Evolutionary conservation across 2,113 vertebrate genomes (phyloP).

Genomic region (Thalassoma bifasciatum): DNA sequence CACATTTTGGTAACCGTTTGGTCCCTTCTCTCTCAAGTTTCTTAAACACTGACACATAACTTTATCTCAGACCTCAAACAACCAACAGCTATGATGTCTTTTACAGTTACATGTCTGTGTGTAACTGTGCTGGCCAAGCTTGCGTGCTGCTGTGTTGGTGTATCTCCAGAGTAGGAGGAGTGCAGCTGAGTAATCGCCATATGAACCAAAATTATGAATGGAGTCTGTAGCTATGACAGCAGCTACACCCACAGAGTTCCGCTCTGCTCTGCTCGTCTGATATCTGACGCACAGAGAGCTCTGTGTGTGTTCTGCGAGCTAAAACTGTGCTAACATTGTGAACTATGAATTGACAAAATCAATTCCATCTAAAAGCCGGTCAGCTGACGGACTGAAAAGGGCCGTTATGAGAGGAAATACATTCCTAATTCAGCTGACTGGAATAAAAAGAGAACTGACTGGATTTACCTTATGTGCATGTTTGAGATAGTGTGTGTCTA

Average conservation of each 20-base stretch:
- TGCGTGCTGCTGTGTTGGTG: constrained; percentile 62
- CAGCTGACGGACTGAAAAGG: constrained; percentile 67
- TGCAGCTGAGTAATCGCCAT: constrained; percentile 78
- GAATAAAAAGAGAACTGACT: constrained; percentile 40
- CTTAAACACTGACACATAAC: not conserved
- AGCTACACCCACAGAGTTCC: constrained; percentile 78
- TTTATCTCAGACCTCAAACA: not conserved
- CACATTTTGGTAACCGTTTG: not conserved
- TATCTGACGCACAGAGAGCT: constrained; percentile 76
- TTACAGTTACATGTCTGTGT: constrained; percentile 30
- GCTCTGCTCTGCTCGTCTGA: constrained; percentile 57
- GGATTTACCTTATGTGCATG: constrained; percentile 13
- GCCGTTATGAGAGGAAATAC: constrained; percentile 48
- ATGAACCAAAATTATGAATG: constrained; percentile 81
- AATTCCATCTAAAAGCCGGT: constrained; percentile 63
- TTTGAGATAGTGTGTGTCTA: constrained; percentile 24
- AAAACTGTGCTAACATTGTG: constrained; percentile 71
- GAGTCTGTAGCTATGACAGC: constrained; percentile 77
- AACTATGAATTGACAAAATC: constrained; percentile 69
- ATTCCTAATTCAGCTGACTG: constrained; percentile 59
- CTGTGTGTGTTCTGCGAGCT: constrained; percentile 65
- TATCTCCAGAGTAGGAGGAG: constrained; percentile 73
- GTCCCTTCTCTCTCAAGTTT: not conserved
- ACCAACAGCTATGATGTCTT: not conserved
- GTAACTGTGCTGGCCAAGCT: constrained; percentile 41